These are phyloP conservation scores for Cryptotermes secundus DNA, from an alignment of 1,140 invertebrate species.

Conservation along the genomic window DNA sequence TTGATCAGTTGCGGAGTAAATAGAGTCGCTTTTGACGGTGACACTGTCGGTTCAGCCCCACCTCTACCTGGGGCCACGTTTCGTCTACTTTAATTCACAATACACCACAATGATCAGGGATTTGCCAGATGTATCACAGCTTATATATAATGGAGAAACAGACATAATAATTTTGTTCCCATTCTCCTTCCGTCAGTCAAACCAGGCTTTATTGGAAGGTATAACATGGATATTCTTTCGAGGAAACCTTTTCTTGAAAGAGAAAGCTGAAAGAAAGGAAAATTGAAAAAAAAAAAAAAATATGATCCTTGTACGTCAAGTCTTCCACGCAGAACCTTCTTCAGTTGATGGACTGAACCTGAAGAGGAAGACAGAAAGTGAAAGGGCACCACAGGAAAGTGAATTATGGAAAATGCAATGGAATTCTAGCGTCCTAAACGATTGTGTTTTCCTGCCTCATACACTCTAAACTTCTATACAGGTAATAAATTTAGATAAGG, in stretches of 20 bases:
- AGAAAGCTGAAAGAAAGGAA: background rate
- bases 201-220: background rate
- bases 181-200: background rate
- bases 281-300: conserved; percentile 7
- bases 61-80: background rate
- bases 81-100: background rate
- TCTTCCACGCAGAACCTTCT: background rate
- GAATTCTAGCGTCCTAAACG: background rate
- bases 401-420: background rate
- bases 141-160: background rate
- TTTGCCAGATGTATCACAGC: background rate
- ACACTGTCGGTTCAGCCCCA: too few species aligned
- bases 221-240: background rate
- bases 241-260: background rate
- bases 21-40: too few species aligned
- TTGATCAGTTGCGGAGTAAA: too few species aligned
- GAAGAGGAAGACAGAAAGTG: background rate
- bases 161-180: background rate
- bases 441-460: background rate
- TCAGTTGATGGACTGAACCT: background rate
- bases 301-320: conserved; percentile 1
- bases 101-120: background rate
- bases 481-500: background rate
- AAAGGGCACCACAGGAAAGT: background rate
- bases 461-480: background rate